Conservation (phyloP, 37 sponge, comb jelly and placozoan species). For the Tethya wilhelma region DNA sequence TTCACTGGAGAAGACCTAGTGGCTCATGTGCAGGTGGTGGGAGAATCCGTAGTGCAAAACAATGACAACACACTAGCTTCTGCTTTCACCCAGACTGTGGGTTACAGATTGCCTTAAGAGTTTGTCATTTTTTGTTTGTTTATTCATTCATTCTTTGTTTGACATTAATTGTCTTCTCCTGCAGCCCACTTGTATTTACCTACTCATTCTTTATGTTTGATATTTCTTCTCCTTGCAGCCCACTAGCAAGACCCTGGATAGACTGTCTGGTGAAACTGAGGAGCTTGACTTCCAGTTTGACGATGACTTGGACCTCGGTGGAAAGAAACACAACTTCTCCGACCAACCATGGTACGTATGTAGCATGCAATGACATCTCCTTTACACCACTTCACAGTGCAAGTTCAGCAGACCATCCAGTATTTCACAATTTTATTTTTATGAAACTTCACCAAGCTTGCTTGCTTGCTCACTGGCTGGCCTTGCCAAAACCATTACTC, state of each 20-base stretch:
- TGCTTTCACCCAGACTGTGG: no score
- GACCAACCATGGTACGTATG: conserved; percentile 44
- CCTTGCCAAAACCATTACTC: not conserved
- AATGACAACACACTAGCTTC: no score
- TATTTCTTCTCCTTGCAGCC: not conserved
- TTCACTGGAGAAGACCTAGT: no score
- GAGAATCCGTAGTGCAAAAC: no score
- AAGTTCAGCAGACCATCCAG: not conserved
- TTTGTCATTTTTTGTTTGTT: no score
- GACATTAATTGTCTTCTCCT: no score
- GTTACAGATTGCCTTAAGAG: no score
- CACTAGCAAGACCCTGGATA: not conserved
- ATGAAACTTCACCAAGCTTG: not conserved
- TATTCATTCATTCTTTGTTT: no score
- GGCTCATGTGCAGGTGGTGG: no score
- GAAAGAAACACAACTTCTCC: conserved; percentile 58
- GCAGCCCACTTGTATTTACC: not conserved
- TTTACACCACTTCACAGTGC: not conserved
- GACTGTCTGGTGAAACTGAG: conserved; percentile 21
- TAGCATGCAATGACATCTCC: not conserved
- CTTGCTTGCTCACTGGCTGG: not conserved
- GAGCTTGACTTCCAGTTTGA: conserved; percentile 79
- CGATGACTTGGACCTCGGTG: conserved; percentile 45
- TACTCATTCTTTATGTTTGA: not conserved
- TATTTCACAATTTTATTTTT: not conserved